These are phyloP conservation scores for Xiphorhynchus erythropygius DNA, from an alignment of 2,797 vertebrate species.

Conservation along the genomic window DNA sequence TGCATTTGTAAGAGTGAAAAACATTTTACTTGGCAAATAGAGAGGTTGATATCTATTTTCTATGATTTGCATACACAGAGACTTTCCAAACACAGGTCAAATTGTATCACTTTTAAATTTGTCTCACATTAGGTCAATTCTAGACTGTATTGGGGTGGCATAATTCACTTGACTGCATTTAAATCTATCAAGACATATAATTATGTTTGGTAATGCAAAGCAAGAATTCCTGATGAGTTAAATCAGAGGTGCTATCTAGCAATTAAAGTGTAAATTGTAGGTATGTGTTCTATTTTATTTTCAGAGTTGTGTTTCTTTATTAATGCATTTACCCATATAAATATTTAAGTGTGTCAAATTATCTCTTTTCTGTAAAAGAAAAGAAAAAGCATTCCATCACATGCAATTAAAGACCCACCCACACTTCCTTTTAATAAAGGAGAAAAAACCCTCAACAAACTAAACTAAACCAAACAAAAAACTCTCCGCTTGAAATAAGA, in stretches of 20 bases:
- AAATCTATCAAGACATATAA: background rate
- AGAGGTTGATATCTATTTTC: background rate
- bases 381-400: background rate
- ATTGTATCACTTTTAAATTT: background rate
- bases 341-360: background rate
- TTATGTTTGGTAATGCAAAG: background rate
- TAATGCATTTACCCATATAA: background rate
- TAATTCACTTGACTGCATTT: background rate
- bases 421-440: background rate
- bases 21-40: background rate
- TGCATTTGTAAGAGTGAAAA: background rate
- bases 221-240: background rate
- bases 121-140: background rate
- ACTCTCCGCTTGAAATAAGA: background rate
- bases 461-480: background rate
- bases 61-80: background rate
- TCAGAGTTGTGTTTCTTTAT: background rate
- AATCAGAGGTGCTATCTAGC: background rate
- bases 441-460: rapidly evolving
- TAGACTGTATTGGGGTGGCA: background rate
- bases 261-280: background rate
- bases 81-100: background rate
- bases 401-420: background rate
- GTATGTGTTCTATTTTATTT: background rate
- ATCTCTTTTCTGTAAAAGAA: background rate